Conservation (phyloP, 2,888 invertebrate genomes). For the Diabrotica balteata region DNA sequence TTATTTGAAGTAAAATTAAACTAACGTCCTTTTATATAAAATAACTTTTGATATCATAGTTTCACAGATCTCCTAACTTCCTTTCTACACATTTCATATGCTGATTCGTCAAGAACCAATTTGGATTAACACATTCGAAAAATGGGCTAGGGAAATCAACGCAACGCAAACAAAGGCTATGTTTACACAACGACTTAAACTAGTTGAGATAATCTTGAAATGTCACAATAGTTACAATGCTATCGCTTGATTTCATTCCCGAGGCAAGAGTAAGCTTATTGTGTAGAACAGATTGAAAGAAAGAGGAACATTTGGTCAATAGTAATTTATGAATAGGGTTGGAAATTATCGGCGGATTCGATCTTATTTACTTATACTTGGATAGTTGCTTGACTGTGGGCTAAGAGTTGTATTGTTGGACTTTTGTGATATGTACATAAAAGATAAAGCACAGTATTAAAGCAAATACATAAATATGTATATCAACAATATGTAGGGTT, state of each 20-base stretch:
- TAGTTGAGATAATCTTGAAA: conserved; percentile 27
- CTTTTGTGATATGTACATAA: no score
- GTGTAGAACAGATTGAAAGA: conserved; percentile 17
- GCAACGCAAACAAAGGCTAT: conserved; percentile 17
- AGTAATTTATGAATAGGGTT: conserved; percentile 21
- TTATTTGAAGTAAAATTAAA: no score
- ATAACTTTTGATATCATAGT: no score
- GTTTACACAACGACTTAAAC: conserved; percentile 26
- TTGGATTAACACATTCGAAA: conserved; percentile 15
- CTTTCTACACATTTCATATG: not conserved
- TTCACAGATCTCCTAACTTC: not conserved
- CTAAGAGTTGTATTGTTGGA: no score
- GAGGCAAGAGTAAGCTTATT: conserved; percentile 19
- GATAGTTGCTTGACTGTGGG: no score
- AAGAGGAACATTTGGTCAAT: conserved; percentile 24
- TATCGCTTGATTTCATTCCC: conserved; percentile 24
- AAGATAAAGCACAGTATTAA: no score
- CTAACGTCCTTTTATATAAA: no score
- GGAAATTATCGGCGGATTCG: conserved; percentile 12
- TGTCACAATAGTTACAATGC: conserved; percentile 33
- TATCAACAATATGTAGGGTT: no score
- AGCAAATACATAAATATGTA: no score
- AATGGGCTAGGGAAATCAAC: conserved; percentile 17
- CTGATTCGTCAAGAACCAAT: conserved; percentile 7
- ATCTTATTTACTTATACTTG: conserved; percentile 8